Percentiles rank a stretch among this genome's conserved stretches.
Evolutionary conservation across 1,140 invertebrate genomes (phyloP).

Genomic region (Sycobia sp.): DNA sequence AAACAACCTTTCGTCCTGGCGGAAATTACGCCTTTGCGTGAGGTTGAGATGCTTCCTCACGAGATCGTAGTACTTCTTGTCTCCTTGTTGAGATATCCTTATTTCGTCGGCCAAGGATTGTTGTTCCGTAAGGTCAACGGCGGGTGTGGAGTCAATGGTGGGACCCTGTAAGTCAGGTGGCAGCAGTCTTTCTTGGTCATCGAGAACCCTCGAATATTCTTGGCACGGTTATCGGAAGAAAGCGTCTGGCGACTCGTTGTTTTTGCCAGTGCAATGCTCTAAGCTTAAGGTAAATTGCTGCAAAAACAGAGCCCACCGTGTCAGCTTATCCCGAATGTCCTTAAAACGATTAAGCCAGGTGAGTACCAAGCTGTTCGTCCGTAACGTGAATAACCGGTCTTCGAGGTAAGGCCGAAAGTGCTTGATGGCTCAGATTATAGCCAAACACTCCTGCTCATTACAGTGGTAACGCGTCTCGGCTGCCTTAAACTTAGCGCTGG

Average conservation of each 20-base stretch:
- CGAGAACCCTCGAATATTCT: background rate
- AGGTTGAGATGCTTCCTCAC: too few species aligned
- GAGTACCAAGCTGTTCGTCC: slow-evolving; percentile 41
- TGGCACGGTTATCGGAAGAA: slow-evolving; percentile 9
- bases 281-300: slow-evolving; percentile 40
- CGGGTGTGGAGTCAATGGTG: too few species aligned
- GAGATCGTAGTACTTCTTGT: background rate
- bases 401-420: slow-evolving; percentile 44
- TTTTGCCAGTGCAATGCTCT: slow-evolving; percentile 36
- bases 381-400: slow-evolving; percentile 42
- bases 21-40: too few species aligned
- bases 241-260: slow-evolving; percentile 41
- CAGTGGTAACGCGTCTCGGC: slow-evolving; percentile 33
- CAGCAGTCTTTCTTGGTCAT: background rate
- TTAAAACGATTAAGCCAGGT: slow-evolving; percentile 38
- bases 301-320: slow-evolving; percentile 42
- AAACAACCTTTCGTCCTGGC: too few species aligned
- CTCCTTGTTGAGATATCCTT: too few species aligned
- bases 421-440: slow-evolving; percentile 46
- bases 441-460: slow-evolving; percentile 40
- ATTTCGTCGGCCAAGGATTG: too few species aligned
- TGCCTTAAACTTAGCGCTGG: slow-evolving; percentile 33
- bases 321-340: slow-evolving; percentile 41
- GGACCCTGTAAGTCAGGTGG: background rate
- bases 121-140: too few species aligned